phyloP scores from a whole-genome alignment of 2,888 invertebrate genomes.

The Mellilla xanthometata region DNA sequence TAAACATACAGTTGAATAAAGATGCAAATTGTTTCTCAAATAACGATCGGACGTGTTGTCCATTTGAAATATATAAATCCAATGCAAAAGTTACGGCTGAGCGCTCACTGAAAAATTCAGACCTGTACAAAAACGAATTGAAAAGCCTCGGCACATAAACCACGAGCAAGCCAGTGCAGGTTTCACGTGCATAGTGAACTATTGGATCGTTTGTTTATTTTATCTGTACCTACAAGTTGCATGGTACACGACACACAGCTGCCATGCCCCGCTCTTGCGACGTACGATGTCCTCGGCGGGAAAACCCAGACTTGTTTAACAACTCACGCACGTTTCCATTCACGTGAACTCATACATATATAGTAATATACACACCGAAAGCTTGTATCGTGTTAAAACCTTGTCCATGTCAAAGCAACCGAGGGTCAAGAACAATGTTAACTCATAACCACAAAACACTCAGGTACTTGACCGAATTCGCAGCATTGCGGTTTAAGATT shows the following conservation, averaged over 20 bases:
- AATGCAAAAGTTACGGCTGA: conserved; percentile 1
- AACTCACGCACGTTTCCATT: conserved; percentile 17
- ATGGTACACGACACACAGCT: conserved; percentile 4
- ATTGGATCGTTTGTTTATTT: conserved; percentile 4
- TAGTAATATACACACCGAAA: neutral
- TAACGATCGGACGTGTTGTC: neutral
- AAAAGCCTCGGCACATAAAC: conserved; percentile 1
- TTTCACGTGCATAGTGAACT: neutral
- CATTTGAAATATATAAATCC: neutral
- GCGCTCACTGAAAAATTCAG: neutral
- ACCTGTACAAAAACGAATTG: neutral
- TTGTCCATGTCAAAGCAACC: conserved; percentile 10
- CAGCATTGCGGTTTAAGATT: neutral
- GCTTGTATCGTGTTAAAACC: conserved; percentile 4
- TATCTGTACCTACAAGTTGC: neutral
- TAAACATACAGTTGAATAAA: no score
- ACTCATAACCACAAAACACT: neutral
- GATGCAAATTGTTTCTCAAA: neutral
- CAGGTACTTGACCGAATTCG: neutral
- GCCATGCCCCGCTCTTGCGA: neutral
- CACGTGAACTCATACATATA: conserved; percentile 9
- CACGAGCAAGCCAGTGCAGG: neutral
- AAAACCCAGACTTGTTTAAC: conserved; percentile 21
- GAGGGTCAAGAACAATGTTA: conserved; percentile 6
- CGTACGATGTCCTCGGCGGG: conserved; percentile 22